phyloP scores from a whole-genome alignment of 2,797 vertebrate genomes.

The Scyliorhinus canicula region DNA sequence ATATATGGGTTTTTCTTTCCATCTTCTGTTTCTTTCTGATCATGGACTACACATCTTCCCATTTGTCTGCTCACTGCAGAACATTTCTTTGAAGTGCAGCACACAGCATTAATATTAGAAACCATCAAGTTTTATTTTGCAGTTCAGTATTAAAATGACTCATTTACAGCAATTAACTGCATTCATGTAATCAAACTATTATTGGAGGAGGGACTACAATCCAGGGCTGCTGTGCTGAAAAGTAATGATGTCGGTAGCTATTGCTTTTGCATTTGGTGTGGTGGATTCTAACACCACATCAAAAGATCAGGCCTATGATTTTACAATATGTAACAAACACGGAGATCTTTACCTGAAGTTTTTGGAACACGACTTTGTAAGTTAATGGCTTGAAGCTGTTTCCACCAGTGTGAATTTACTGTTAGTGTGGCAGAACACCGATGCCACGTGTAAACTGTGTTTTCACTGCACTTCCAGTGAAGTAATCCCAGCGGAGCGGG shows the following conservation, averaged over 20 bases:
- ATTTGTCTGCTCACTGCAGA: background rate
- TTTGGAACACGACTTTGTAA: background rate
- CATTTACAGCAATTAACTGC: background rate
- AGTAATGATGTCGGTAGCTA: background rate
- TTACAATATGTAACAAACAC: background rate
- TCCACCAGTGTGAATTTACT: background rate
- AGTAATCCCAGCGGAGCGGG: background rate
- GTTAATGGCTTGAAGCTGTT: background rate
- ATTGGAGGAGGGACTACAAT: background rate
- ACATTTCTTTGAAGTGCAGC: background rate
- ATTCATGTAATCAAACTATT: background rate
- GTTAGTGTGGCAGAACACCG: too few relatives aligned
- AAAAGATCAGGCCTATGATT: background rate
- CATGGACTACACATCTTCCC: slow-evolving; percentile 1
- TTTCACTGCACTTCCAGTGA: background rate
- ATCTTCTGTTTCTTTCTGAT: background rate
- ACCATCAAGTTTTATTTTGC: background rate
- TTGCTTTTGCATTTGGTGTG: background rate
- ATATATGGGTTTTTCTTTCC: slow-evolving; percentile 30
- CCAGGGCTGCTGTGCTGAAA: background rate
- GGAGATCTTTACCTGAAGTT: background rate
- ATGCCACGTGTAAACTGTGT: background rate
- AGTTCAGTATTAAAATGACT: background rate
- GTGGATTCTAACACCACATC: background rate
- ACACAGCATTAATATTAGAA: too few relatives aligned